phyloP scores from a whole-genome alignment of 1,140 invertebrate genomes.

The Gonatopus flavifemur region DNA sequence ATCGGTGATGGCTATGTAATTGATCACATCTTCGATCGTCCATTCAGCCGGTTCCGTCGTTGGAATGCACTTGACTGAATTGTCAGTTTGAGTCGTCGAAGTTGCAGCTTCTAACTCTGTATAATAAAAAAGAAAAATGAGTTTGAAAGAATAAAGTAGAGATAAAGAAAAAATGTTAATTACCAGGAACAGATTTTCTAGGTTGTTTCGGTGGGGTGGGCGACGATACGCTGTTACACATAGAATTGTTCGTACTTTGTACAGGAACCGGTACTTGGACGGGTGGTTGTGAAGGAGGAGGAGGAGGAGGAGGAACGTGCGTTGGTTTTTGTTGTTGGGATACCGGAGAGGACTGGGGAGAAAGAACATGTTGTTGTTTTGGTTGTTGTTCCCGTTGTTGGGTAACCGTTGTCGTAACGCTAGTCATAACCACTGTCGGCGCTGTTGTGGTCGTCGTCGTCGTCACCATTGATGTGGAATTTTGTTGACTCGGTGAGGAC shows the following conservation, averaged over 20 bases:
- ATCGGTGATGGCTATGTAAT: constrained; percentile 83
- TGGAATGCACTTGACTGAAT: constrained; percentile 43
- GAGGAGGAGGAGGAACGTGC: constrained; percentile 9
- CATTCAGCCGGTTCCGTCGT: constrained; percentile 78
- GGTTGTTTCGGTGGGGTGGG: constrained; percentile 48
- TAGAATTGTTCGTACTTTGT: constrained; percentile 24
- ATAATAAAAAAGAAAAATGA: background rate
- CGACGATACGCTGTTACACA: constrained; percentile 15
- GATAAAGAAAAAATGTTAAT: constrained; percentile 6
- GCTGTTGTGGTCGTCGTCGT: constrained; percentile 33
- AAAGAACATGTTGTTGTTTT: background rate
- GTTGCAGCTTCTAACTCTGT: constrained; percentile 65
- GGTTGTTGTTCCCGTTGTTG: constrained; percentile 24
- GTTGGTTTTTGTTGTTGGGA: constrained; percentile 31
- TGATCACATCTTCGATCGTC: constrained; percentile 93
- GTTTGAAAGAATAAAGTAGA: background rate
- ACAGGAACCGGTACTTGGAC: no score
- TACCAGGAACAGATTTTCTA: constrained; percentile 56
- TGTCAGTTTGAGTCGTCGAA: constrained; percentile 62
- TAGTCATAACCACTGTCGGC: constrained; percentile 18
- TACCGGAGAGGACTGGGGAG: constrained; percentile 9
- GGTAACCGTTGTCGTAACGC: constrained; percentile 20
- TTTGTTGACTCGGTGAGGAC: constrained; percentile 54
- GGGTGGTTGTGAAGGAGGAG: constrained; percentile 8
- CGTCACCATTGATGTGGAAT: constrained; percentile 39